These are phyloP conservation scores for Entomobrya multifasciata DNA, from an alignment of 2,888 invertebrate species.

Conservation along the genomic window DNA sequence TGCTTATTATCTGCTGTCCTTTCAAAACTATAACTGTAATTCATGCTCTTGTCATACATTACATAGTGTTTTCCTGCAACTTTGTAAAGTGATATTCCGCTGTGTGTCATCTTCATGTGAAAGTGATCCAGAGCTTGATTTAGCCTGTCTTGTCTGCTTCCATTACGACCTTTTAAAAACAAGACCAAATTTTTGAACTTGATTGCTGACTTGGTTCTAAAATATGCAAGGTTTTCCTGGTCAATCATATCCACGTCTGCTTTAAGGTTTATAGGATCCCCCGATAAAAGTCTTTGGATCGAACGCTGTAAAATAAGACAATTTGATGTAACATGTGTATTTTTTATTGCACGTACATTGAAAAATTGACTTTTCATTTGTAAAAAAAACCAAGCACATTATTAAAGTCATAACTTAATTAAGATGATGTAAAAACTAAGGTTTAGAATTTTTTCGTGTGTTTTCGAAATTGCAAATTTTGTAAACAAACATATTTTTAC, in stretches of 20 bases:
- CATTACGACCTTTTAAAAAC: background rate
- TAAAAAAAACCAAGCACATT: too few relatives aligned
- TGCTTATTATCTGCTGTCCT: background rate
- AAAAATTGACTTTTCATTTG: too few relatives aligned
- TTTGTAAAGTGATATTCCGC: slow-evolving; percentile 57
- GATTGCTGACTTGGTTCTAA: slow-evolving; percentile 51
- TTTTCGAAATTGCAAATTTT: too few relatives aligned
- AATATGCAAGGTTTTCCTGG: background rate
- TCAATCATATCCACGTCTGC: too few relatives aligned
- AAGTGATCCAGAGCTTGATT: slow-evolving; percentile 27
- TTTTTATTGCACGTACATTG: too few relatives aligned
- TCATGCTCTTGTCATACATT: background rate
- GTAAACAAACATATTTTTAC: too few relatives aligned
- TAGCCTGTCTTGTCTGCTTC: background rate
- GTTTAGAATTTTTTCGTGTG: too few relatives aligned
- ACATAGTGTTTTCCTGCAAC: background rate
- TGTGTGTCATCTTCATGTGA: slow-evolving; percentile 51
- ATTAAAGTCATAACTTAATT: too few relatives aligned
- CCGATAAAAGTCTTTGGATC: slow-evolving; percentile 30
- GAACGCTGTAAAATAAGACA: too few relatives aligned
- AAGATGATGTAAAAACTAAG: too few relatives aligned
- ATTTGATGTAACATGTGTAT: too few relatives aligned
- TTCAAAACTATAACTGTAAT: slow-evolving; percentile 56
- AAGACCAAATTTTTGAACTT: slow-evolving; percentile 59
- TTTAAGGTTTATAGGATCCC: slow-evolving; percentile 26